phyloP scores from a whole-genome alignment of 2,888 invertebrate species.

The Drosophila anceps region DNA sequence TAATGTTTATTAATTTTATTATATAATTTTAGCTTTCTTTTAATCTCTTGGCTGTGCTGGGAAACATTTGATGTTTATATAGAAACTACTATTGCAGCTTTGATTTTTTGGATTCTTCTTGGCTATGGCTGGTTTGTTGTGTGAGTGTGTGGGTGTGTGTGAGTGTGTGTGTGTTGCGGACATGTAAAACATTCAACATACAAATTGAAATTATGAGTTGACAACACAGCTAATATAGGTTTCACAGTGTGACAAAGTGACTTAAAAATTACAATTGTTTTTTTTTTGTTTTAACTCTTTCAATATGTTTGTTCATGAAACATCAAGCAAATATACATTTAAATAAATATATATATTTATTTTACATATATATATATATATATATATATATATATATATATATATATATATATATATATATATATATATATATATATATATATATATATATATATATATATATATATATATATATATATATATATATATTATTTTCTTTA shows the following conservation, averaged over 20 bases:
- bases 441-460: slow-evolving; percentile 15
- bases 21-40: slow-evolving; percentile 18
- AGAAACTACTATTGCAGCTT: slow-evolving; percentile 72
- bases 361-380: slow-evolving; percentile 3
- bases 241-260: slow-evolving; percentile 18
- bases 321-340: slow-evolving; percentile 28
- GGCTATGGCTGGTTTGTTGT: slow-evolving; percentile 35
- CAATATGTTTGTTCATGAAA: slow-evolving; percentile 29
- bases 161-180: slow-evolving; percentile 26
- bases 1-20: slow-evolving; percentile 38
- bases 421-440: neutral
- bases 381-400: slow-evolving; percentile 5
- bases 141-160: neutral
- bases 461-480: neutral
- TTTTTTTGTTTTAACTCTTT: neutral
- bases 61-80: slow-evolving; percentile 60
- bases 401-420: slow-evolving; percentile 14
- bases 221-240: slow-evolving; percentile 34
- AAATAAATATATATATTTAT: slow-evolving; percentile 4
- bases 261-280: slow-evolving; percentile 25
- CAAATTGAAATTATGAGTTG: slow-evolving; percentile 26
- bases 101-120: slow-evolving; percentile 13
- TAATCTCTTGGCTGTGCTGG: slow-evolving; percentile 62
- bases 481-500: slow-evolving; percentile 13
- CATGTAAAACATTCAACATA: slow-evolving; percentile 45